Evolutionary conservation across 2,113 vertebrate genomes (phyloP).

Genomic region (Megaceryle maxima): DNA sequence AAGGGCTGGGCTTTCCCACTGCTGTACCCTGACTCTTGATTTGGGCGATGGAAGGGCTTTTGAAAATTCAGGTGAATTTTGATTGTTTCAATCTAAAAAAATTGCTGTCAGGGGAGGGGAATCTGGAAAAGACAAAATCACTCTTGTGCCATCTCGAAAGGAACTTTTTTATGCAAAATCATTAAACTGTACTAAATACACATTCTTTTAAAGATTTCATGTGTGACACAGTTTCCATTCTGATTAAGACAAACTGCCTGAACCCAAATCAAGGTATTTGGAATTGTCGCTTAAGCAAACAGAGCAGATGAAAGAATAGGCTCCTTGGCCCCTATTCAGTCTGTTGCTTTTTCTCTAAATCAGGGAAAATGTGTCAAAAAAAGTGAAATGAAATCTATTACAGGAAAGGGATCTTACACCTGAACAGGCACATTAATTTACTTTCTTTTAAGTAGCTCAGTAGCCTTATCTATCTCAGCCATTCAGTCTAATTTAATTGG

Average conservation of each 20-base stretch:
- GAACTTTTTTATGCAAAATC: not conserved
- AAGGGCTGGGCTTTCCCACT: accelerated
- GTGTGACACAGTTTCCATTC: not conserved
- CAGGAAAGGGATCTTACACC: not conserved
- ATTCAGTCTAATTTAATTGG: not conserved
- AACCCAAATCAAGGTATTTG: not conserved
- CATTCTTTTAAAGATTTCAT: not conserved
- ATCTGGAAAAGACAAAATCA: not conserved
- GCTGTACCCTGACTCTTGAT: not conserved
- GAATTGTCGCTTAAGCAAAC: not conserved
- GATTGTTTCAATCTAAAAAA: not conserved
- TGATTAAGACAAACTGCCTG: not conserved
- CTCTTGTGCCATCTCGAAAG: not conserved
- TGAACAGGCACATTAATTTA: not conserved
- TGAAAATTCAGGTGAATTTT: not conserved
- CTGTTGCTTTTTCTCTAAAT: not conserved
- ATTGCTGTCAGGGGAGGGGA: not conserved
- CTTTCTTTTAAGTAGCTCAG: not conserved
- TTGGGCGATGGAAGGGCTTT: not conserved
- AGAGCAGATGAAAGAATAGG: not conserved
- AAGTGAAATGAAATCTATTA: not conserved
- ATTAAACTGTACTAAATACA: not conserved
- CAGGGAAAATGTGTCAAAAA: not conserved
- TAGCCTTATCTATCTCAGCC: not conserved
- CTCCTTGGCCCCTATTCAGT: not conserved